phyloP scores from a whole-genome alignment of 2,888 invertebrate genomes.

The Epirrhoe tristata region DNA sequence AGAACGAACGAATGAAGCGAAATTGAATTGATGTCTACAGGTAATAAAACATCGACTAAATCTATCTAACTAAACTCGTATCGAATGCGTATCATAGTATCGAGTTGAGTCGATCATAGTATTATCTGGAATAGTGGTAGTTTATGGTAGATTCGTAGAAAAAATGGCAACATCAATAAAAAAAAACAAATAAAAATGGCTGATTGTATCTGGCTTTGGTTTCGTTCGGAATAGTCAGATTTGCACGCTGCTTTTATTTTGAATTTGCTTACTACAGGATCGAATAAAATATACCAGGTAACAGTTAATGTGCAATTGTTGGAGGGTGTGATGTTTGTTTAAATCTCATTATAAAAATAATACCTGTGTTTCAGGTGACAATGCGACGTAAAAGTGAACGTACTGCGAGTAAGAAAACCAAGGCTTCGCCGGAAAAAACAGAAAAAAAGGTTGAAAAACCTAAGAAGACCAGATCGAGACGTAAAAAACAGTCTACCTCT shows the following conservation, averaged over 20 bases:
- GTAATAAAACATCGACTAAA: not conserved
- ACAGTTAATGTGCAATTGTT: not conserved
- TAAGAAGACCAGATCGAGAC: conserved; percentile 83
- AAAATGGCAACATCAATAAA: not conserved
- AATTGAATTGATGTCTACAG: not conserved
- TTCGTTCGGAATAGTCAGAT: conserved; percentile 14
- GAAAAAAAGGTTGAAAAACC: conserved; percentile 86
- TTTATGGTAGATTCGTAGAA: not conserved
- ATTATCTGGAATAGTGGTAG: not conserved
- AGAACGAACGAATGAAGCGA: conserved; percentile 8
- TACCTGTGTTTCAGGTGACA: conserved; percentile 50
- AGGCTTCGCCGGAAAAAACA: conserved; percentile 88
- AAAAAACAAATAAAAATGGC: conserved; percentile 44
- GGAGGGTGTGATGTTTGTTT: not conserved
- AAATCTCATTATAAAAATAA: not conserved
- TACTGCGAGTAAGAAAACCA: conserved; percentile 86
- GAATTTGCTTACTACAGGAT: conserved; percentile 5
- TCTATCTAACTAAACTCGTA: too few relatives aligned
- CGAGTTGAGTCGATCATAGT: too few relatives aligned
- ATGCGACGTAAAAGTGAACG: conserved; percentile 93
- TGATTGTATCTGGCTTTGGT: conserved; percentile 43
- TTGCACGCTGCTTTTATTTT: conserved; percentile 35
- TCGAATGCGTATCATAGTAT: too few relatives aligned
- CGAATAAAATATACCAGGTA: conserved; percentile 2
- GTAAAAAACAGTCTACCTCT: conserved; percentile 84